phyloP scores from a whole-genome alignment of 2,113 vertebrate species.

The Glaucidium brasilianum region DNA sequence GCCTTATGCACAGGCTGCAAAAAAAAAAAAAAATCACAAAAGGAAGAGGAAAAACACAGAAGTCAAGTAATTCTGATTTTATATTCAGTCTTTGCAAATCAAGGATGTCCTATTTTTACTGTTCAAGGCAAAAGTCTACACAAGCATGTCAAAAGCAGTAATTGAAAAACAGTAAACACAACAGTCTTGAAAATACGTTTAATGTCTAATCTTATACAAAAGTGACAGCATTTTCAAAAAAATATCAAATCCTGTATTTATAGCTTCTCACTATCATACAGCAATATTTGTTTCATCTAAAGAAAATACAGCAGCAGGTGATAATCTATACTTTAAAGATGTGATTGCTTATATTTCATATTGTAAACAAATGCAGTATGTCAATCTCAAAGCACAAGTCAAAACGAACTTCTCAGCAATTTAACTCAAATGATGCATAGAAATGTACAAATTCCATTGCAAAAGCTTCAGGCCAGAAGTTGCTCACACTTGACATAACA shows the following conservation, averaged over 20 bases:
- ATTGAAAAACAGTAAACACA: constrained; percentile 45
- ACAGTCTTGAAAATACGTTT: constrained; percentile 77
- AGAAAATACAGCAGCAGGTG: constrained; percentile 81
- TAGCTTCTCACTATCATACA: constrained; percentile 77
- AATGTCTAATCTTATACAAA: constrained; percentile 78
- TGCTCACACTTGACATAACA: constrained; percentile 70
- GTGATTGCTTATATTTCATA: constrained; percentile 73
- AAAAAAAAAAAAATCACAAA: neutral
- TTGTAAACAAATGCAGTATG: constrained; percentile 74
- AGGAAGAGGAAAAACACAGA: constrained; percentile 64
- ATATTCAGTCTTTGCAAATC: constrained; percentile 66
- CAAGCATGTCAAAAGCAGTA: constrained; percentile 55
- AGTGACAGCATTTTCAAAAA: constrained; percentile 79
- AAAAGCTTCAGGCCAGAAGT: constrained; percentile 66
- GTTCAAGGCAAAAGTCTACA: constrained; percentile 61
- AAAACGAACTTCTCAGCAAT: constrained; percentile 68
- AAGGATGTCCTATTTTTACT: constrained; percentile 49
- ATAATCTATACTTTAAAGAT: constrained; percentile 67
- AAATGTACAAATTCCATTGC: constrained; percentile 67
- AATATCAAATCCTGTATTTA: constrained; percentile 81
- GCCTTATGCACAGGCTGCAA: neutral
- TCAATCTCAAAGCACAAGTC: constrained; percentile 73
- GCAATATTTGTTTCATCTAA: constrained; percentile 77
- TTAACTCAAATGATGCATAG: constrained; percentile 75
- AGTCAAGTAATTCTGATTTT: constrained; percentile 57